These are phyloP conservation scores for Portevinia maculata DNA, from an alignment of 2,888 invertebrate species.

Conservation along the genomic window DNA sequence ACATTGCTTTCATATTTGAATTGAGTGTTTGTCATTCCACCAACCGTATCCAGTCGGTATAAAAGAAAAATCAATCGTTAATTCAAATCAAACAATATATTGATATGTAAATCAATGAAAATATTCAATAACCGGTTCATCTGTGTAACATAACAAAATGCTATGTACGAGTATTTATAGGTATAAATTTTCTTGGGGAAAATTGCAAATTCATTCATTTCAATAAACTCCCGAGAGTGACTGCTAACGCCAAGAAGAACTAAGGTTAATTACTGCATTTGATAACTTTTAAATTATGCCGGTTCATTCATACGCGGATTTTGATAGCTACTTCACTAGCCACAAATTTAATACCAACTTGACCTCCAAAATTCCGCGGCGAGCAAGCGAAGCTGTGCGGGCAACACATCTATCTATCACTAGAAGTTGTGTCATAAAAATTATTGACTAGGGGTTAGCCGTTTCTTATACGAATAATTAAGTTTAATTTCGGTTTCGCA, in stretches of 20 bases:
- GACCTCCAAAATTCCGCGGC: constrained; percentile 25
- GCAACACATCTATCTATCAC: constrained; percentile 3
- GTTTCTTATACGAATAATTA: constrained; percentile 45
- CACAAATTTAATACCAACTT: constrained; percentile 6
- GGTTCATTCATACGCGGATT: neutral
- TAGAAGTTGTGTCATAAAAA: constrained; percentile 25
- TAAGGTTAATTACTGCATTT: constrained; percentile 8
- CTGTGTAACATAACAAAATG: no score
- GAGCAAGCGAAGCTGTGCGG: neutral
- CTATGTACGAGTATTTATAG: no score
- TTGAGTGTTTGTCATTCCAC: no score
- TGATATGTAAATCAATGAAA: no score
- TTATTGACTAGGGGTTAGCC: constrained; percentile 11
- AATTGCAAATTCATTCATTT: constrained; percentile 10
- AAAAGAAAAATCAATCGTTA: no score
- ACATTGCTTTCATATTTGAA: no score
- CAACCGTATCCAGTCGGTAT: no score
- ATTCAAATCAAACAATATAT: no score
- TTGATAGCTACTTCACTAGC: neutral
- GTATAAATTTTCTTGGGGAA: neutral
- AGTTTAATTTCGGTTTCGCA: constrained; percentile 59
- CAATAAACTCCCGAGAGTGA: neutral
- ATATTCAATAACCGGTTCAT: no score
- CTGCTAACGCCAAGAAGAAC: constrained; percentile 1
- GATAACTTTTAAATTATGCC: constrained; percentile 26